phyloP scores from a whole-genome alignment of 2,888 invertebrate species.

The Serrognathus titanus region DNA sequence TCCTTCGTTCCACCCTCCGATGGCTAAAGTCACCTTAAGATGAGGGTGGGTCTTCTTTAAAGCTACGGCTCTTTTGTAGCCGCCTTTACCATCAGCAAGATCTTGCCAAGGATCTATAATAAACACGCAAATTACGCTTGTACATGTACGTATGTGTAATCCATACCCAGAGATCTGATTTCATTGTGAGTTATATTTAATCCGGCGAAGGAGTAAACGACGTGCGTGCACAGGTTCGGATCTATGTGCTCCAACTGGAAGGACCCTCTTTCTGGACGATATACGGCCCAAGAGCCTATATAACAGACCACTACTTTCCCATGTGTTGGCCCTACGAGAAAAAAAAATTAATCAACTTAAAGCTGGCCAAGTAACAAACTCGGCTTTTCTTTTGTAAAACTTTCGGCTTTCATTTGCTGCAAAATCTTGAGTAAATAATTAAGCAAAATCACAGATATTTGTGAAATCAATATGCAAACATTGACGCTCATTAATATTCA shows the following conservation, averaged over 20 bases:
- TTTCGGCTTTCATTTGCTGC: too few relatives aligned
- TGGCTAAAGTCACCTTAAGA: slow-evolving; percentile 68
- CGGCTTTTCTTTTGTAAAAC: too few relatives aligned
- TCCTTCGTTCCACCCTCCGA: slow-evolving; percentile 92
- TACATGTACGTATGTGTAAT: slow-evolving; percentile 10
- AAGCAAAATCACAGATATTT: too few relatives aligned
- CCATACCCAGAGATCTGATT: slow-evolving; percentile 67
- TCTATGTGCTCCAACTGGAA: slow-evolving; percentile 67
- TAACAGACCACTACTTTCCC: slow-evolving; percentile 78
- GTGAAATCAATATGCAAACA: too few relatives aligned
- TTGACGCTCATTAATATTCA: too few relatives aligned
- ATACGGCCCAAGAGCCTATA: slow-evolving; percentile 75
- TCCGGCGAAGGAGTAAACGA: slow-evolving; percentile 80
- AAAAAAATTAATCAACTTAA: not conserved
- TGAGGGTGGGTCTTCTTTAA: slow-evolving; percentile 59
- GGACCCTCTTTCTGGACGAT: slow-evolving; percentile 63
- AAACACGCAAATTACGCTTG: not conserved
- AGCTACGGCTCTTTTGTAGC: slow-evolving; percentile 64
- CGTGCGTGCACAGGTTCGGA: slow-evolving; percentile 73
- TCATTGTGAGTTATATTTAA: slow-evolving; percentile 62
- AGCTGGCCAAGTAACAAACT: too few relatives aligned
- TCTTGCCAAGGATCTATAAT: slow-evolving; percentile 71
- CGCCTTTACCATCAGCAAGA: slow-evolving; percentile 70
- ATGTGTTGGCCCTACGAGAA: slow-evolving; percentile 61
- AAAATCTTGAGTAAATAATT: too few relatives aligned